A percentile compares a stretch with the other conserved stretches of the same genome.
Conservation (phyloP, 2,113 vertebrate genomes). For the Crotalus viridis region DNA sequence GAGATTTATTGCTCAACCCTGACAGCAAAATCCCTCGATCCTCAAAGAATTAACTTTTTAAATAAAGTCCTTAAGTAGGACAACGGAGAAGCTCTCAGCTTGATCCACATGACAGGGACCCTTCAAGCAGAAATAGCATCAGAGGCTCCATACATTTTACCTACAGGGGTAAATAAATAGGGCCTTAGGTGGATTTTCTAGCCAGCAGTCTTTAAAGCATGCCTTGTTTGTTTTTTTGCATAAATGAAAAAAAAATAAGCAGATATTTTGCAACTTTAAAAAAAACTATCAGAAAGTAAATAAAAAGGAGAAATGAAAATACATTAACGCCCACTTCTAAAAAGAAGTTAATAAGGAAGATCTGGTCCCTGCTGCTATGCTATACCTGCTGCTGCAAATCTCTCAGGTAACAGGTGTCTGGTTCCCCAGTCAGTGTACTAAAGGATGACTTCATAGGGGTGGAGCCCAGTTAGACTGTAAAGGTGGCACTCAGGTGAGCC, state of each 20-base stretch:
- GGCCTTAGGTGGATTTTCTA: too few species aligned
- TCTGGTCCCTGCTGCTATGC: conserved; percentile 51
- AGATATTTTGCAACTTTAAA: background rate
- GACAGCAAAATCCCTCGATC: background rate
- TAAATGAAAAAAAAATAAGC: background rate
- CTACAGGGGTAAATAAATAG: background rate
- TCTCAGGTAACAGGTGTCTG: conserved; percentile 78
- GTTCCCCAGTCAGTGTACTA: conserved; percentile 55
- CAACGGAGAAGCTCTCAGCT: background rate
- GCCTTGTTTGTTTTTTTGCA: background rate
- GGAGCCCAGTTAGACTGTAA: conserved; percentile 70
- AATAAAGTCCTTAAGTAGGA: background rate
- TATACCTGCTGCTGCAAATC: conserved; percentile 52
- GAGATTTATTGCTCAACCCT: background rate
- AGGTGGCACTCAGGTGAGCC: conserved; percentile 73
- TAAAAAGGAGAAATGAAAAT: background rate
- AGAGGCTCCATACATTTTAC: background rate
- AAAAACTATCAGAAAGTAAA: background rate
- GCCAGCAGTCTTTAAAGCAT: background rate
- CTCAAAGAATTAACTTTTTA: background rate
- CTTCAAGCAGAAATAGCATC: background rate
- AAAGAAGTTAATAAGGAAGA: conserved; percentile 54
- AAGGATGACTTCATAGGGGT: conserved; percentile 75
- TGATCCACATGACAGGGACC: background rate
- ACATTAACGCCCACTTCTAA: background rate